Percentiles rank a stretch among this genome's conserved stretches.
phyloP scores from a whole-genome alignment of 2,113 vertebrate genomes.

The Calypte anna region DNA sequence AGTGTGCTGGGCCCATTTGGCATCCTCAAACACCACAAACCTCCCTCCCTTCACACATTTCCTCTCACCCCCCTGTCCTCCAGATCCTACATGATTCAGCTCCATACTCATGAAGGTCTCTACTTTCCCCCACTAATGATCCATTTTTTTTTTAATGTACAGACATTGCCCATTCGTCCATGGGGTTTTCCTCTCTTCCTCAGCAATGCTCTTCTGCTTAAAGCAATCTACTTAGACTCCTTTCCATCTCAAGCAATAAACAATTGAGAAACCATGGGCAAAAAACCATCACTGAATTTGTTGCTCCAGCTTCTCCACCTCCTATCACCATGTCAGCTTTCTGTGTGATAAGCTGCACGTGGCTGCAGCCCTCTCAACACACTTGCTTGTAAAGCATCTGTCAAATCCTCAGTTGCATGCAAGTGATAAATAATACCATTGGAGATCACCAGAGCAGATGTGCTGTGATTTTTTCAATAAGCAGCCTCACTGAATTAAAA shows the following conservation, averaged over 20 bases:
- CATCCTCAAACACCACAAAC: accelerated
- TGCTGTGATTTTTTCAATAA: not conserved
- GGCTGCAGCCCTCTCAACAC: not conserved
- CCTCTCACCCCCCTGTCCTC: not conserved
- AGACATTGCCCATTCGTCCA: not conserved
- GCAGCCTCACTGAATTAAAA: not conserved
- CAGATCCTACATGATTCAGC: not conserved
- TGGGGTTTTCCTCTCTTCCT: not conserved
- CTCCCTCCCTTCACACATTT: not conserved
- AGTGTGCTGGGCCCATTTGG: not conserved
- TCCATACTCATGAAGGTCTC: not conserved
- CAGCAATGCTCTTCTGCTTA: not conserved
- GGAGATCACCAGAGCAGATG: not conserved
- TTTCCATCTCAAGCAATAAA: not conserved
- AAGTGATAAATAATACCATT: not conserved
- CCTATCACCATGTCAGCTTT: not conserved
- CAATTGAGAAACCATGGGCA: not conserved
- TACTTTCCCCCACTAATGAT: not conserved
- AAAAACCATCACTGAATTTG: not conserved
- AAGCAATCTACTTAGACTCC: not conserved
- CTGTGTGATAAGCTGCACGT: not conserved
- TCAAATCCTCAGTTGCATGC: not conserved
- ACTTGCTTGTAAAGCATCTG: not conserved
- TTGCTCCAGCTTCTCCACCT: not conserved
- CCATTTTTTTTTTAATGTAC: not conserved